phyloP scores from a whole-genome alignment of 2,888 invertebrate species.

The Drosophila borborema region DNA sequence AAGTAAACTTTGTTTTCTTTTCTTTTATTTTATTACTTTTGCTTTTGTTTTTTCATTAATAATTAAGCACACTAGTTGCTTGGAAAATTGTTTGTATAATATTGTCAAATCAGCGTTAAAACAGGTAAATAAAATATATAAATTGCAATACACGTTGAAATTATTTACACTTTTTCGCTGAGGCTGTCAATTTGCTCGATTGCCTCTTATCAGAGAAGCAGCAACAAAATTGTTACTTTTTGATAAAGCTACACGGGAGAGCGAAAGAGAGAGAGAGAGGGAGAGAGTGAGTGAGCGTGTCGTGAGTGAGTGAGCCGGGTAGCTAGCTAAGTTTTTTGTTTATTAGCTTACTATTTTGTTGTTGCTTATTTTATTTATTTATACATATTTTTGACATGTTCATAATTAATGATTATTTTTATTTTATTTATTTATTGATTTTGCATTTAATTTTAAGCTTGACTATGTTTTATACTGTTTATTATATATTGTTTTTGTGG shows the following conservation, averaged over 20 bases:
- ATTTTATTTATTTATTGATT: neutral
- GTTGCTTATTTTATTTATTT: neutral
- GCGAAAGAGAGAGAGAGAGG: neutral
- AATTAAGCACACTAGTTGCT: constrained; percentile 27
- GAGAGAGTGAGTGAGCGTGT: neutral
- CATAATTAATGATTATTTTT: too few relatives aligned
- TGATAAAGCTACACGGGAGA: constrained; percentile 46
- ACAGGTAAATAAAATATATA: constrained; percentile 26
- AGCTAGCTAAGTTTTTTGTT: neutral
- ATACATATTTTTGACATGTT: too few relatives aligned
- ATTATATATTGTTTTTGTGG: neutral
- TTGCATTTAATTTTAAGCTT: neutral
- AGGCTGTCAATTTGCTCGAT: constrained; percentile 35
- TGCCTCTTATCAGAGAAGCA: constrained; percentile 46
- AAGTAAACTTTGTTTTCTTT: constrained; percentile 16
- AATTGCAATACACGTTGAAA: constrained; percentile 15
- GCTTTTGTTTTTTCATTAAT: constrained; percentile 12
- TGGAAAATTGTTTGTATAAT: constrained; percentile 19
- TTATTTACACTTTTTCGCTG: constrained; percentile 9
- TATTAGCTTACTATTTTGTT: neutral
- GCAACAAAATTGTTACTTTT: constrained; percentile 30
- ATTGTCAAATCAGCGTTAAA: constrained; percentile 20
- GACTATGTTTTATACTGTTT: too few relatives aligned
- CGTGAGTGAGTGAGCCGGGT: neutral
- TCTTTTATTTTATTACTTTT: neutral